phyloP scores from a whole-genome alignment of 2,797 vertebrate species.

The Hippocampus kuda region DNA sequence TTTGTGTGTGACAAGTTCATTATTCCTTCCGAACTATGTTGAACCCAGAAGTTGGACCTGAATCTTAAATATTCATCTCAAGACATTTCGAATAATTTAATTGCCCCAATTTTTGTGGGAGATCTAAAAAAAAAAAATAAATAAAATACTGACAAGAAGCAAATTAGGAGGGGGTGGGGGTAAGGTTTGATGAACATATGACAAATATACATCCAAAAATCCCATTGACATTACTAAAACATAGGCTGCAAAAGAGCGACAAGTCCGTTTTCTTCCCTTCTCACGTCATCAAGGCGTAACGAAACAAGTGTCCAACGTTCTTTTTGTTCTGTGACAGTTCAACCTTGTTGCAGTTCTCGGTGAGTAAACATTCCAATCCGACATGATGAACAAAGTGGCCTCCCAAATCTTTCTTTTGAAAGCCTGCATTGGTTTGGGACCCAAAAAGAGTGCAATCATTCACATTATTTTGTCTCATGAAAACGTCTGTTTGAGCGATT shows the following conservation, averaged over 20 bases:
- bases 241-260: no score
- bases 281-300: no score
- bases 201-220: no score
- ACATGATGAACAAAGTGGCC: neutral
- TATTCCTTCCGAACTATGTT: neutral
- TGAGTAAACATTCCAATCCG: neutral
- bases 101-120: neutral
- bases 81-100: neutral
- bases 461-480: neutral
- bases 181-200: no score
- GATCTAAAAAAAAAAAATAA: no score
- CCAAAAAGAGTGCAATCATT: neutral
- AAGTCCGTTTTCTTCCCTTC: no score
- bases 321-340: no score
- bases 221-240: no score
- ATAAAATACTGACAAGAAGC: no score
- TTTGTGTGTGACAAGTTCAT: neutral
- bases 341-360: neutral
- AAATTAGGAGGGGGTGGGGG: no score
- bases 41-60: no score
- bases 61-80: neutral
- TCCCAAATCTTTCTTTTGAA: neutral
- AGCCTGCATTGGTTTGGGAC: neutral
- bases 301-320: no score
- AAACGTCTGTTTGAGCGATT: neutral